Evolutionary conservation across 1,140 invertebrate species (phyloP), one percentile per base, ranked within the genome.

Genomic region (Medauroidea extradentata): DNA sequence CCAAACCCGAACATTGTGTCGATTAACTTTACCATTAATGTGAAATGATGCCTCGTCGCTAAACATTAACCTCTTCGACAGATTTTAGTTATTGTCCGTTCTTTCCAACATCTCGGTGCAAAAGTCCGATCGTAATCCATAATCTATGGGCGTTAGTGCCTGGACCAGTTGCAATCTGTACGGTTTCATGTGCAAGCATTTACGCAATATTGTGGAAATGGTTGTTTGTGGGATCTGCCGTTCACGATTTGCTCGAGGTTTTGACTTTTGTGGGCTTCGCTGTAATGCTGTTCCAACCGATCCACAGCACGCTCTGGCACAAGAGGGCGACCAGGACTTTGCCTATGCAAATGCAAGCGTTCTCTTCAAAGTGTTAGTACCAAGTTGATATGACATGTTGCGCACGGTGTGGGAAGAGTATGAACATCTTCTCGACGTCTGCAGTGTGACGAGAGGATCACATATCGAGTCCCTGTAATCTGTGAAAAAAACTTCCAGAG

Each of bases 11-110:
- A 53, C 23, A 59, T 59, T 59, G 23, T 53, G 57, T 5, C 27
- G 2, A 34, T 52, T 53, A 11, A 39, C 19, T 18, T 39, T 34
- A 39, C 49, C 34, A 38, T 38, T 59, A 2, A 53, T 34, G 29
- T 34, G 29, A 11, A 34, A 53, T 59, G 57, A 38, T 14, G 39
- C 23, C 24, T 57, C 56, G 51, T 57, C 56, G 9, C 56, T 57
- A 21, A 53, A 53, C 38, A 57, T 19, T 38, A 53, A 57, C 18
- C 16, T 14, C 21, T 14, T 23, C 7, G 38, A 52, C 16, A 57
- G 51, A 23, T 27, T 53, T 23, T 56, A 21, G 16, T 56, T 29
- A 14, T 56, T 34, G 11, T 34, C 18, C 42, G 38, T 11, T 44
- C 42, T 44, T 14, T 44, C 11, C 14, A 24, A 16, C 16, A 49